Base-by-base conservation (phyloP, 2,797 vertebrate species). In the Syncerus caffer region DNA sequence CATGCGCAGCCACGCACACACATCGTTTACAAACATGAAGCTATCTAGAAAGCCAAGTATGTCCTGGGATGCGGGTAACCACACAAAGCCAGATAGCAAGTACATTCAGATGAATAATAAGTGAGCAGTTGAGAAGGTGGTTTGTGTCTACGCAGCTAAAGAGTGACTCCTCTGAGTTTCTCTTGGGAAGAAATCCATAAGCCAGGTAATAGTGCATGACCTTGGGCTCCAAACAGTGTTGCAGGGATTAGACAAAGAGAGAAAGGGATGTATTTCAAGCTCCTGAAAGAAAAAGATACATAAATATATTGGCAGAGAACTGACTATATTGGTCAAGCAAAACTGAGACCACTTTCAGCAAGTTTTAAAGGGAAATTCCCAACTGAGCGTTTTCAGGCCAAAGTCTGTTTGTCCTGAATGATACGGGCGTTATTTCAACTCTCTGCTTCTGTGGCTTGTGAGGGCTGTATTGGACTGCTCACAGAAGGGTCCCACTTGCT, bases 291-390 rank as follows among this genome's bases (percentile, higher is more conserved):
- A 93, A 58, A 85, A 62, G 7, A 11, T 93, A 92, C 67, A 64
- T 82, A 95, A 96, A 95, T 95, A 71, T 29, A 83, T 82, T 94
- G 60, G 71, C 80, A 29, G 47, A 79, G 38, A 94, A 91, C 80
- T 92, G 85, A 95, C 94, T 64, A 62, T 34, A 67, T 64, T 23
- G 2, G 38, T 60, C 45, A 90, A 88, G 74, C n/a, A 93, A 98
- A 95, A 80, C n/a, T 47, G 79, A 96, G 62, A 64, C 12, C 47
- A 84, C 60, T 97, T 94, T 21, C 25, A 47, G 62, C 25, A 38
- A 94, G 91, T 96, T 55, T 96, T 92, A 90, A 90, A 85, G 29
- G 50, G 51, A 95, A 97, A 89, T 19, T 94, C 85, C 67, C 76
- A 85, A 34, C n/a, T 74, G 85, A 96, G 80, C 64, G 53, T 96